These are phyloP conservation scores for Emmelina monodactyla DNA, from an alignment of 2,888 invertebrate genomes.

Conservation along the genomic window DNA sequence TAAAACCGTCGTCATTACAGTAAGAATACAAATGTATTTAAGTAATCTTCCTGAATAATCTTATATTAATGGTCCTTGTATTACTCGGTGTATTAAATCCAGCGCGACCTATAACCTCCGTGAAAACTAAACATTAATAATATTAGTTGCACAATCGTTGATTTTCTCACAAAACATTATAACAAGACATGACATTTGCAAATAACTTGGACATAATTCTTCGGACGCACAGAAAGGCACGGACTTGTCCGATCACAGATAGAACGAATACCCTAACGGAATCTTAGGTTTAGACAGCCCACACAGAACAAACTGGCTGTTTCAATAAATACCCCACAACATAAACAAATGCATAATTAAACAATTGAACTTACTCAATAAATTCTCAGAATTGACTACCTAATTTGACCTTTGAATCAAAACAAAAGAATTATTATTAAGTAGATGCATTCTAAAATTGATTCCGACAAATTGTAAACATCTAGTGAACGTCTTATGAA, in stretches of 20 bases:
- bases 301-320: conserved; percentile 26
- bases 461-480: no score
- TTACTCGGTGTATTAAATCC: background rate
- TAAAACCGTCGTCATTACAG: background rate
- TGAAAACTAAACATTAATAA: conserved; percentile 1
- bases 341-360: no score
- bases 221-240: conserved; percentile 39
- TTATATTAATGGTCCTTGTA: background rate
- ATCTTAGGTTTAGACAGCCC: conserved; percentile 28
- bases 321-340: no score
- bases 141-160: conserved; percentile 2
- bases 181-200: conserved; percentile 47
- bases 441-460: no score
- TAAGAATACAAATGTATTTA: background rate
- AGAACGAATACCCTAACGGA: conserved; percentile 53
- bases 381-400: no score
- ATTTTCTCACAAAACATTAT: conserved; percentile 20
- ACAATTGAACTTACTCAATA: no score
- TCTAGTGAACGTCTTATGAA: no score
- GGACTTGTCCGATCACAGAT: conserved; percentile 52
- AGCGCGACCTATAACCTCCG: background rate
- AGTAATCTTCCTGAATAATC: background rate
- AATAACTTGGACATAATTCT: conserved; percentile 42
- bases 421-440: no score
- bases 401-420: no score